A percentile compares a stretch with the other conserved stretches of the same genome.
Conservation (phyloP, 2,888 invertebrate species). For the Dicycla oo region DNA sequence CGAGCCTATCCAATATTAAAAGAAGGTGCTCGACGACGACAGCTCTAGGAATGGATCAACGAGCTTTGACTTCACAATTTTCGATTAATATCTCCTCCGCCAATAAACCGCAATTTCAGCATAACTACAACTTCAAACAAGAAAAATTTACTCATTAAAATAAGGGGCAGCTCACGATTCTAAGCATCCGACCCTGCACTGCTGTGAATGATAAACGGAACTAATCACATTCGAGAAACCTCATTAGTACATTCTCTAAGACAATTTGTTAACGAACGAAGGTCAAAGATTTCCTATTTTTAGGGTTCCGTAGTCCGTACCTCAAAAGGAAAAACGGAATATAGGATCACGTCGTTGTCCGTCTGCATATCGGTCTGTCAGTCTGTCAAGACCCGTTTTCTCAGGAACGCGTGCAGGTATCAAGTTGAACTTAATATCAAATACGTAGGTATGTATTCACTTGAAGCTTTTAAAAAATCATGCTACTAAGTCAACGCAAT, state of each 20-base stretch:
- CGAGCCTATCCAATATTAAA: not conserved
- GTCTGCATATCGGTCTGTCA: too few species aligned
- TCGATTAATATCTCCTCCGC: conserved; percentile 19
- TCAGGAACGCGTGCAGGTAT: too few species aligned
- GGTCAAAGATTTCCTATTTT: conserved; percentile 33
- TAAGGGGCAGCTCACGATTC: conserved; percentile 41
- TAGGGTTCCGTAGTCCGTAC: too few species aligned
- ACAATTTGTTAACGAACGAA: conserved; percentile 42
- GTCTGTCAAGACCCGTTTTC: too few species aligned
- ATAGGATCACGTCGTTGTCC: too few species aligned
- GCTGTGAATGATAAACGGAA: conserved; percentile 64
- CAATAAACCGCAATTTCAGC: conserved; percentile 31
- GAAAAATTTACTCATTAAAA: conserved; percentile 54
- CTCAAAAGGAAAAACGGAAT: too few species aligned
- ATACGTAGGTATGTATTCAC: too few species aligned
- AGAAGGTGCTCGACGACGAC: not conserved
- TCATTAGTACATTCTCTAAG: conserved; percentile 67
- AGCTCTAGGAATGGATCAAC: conserved; percentile 14
- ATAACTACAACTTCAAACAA: conserved; percentile 42
- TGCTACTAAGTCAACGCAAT: too few species aligned
- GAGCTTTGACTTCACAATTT: conserved; percentile 33
- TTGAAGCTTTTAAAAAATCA: too few species aligned
- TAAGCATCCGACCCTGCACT: conserved; percentile 37
- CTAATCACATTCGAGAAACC: conserved; percentile 61
- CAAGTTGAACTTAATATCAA: too few species aligned